phyloP scores from a whole-genome alignment of 2,888 invertebrate species.

The Nemotelus pantherinus region DNA sequence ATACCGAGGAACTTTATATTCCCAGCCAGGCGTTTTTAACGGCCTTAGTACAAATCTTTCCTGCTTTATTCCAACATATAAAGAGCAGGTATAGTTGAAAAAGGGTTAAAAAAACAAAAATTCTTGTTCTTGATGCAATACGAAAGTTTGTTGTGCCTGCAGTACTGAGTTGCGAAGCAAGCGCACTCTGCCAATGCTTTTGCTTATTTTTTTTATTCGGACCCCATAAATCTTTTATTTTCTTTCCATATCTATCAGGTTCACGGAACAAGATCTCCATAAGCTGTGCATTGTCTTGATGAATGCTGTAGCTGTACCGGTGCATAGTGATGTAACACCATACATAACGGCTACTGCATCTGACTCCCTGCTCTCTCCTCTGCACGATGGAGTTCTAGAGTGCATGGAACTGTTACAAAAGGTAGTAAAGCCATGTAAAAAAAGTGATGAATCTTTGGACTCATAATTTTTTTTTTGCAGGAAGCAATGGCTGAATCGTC shows the following conservation, averaged over 20 bases:
- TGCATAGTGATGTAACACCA: conserved; percentile 81
- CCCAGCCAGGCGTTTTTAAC: conserved; percentile 95
- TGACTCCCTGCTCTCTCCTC: conserved; percentile 81
- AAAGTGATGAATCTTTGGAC: not conserved
- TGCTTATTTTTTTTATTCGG: too few species aligned
- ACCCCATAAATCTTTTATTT: not conserved
- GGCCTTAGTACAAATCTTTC: conserved; percentile 94
- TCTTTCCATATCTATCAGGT: conserved; percentile 54
- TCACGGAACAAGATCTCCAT: conserved; percentile 74
- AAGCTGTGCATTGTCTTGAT: conserved; percentile 81
- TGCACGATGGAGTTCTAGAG: conserved; percentile 86
- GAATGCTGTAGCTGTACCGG: conserved; percentile 81
- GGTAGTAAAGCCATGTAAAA: conserved; percentile 63
- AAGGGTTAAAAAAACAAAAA: conserved; percentile 52
- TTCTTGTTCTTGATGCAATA: not conserved
- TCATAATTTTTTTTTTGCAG: conserved; percentile 54
- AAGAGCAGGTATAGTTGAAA: conserved; percentile 69
- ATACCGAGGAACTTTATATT: conserved; percentile 75
- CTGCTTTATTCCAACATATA: conserved; percentile 91
- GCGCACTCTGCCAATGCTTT: too few species aligned
- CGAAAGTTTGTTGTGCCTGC: not conserved
- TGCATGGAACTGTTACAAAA: conserved; percentile 89
- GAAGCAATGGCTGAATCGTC: conserved; percentile 71
- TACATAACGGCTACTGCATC: conserved; percentile 82
- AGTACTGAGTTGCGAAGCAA: not conserved